These are phyloP conservation scores for Aurelia sp. DNA, from an alignment of 30 jellyfish, hydroid and myxozoan species.

Conservation along the genomic window DNA sequence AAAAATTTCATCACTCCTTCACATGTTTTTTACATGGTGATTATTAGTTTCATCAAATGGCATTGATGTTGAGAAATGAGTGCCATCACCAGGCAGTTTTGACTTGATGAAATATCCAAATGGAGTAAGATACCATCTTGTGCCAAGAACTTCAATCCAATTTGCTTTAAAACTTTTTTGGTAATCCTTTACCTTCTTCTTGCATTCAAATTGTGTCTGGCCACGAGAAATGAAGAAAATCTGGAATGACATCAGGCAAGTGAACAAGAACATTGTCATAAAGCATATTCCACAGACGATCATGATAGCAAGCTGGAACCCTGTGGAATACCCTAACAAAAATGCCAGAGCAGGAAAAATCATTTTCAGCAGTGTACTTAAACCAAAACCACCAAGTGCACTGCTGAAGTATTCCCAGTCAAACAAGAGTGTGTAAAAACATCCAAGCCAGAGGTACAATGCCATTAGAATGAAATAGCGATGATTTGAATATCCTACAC, in stretches of 20 bases:
- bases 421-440: slow-evolving; percentile 65
- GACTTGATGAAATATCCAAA: slow-evolving; percentile 68
- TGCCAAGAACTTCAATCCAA: slow-evolving; percentile 86
- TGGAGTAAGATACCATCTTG: slow-evolving; percentile 82
- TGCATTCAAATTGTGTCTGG: slow-evolving; percentile 96
- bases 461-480: slow-evolving; percentile 87
- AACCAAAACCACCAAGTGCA: slow-evolving; percentile 72
- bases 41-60: slow-evolving; percentile 1
- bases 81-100: slow-evolving; percentile 89
- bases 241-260: slow-evolving; percentile 88
- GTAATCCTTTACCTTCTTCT: slow-evolving; percentile 70
- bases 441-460: slow-evolving; percentile 83
- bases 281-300: slow-evolving; percentile 79
- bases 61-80: slow-evolving; percentile 56
- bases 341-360: slow-evolving; percentile 83
- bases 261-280: slow-evolving; percentile 82
- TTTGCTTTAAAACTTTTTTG: slow-evolving; percentile 40
- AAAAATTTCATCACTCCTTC: too few relatives aligned
- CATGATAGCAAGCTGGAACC: slow-evolving; percentile 58
- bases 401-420: slow-evolving; percentile 71
- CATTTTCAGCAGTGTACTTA: slow-evolving; percentile 50
- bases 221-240: slow-evolving; percentile 90
- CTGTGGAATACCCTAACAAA: slow-evolving; percentile 66
- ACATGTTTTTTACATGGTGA: slow-evolving; percentile 39
- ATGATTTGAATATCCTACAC: slow-evolving; percentile 88